A percentile compares a stretch with the other conserved stretches of the same genome.
phyloP scores from a whole-genome alignment of 2,113 vertebrate genomes.

The Melozone crissalis region DNA sequence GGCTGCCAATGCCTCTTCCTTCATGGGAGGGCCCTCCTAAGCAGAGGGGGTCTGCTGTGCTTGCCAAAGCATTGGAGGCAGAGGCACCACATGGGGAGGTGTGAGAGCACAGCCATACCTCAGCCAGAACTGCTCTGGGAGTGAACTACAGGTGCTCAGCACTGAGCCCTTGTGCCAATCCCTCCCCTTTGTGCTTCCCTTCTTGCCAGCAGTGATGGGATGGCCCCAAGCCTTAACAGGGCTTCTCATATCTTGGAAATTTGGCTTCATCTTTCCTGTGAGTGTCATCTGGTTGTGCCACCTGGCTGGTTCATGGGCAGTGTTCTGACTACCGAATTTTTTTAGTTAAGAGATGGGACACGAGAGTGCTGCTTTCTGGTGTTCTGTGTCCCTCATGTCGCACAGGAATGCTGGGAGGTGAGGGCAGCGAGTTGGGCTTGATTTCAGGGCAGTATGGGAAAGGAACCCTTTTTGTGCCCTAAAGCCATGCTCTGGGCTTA shows the following conservation, averaged over 20 bases:
- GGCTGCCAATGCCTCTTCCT: accelerated
- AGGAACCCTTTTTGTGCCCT: not conserved
- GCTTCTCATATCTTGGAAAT: not conserved
- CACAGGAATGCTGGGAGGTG: not conserved
- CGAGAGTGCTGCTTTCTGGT: not conserved
- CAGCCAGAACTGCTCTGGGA: not conserved
- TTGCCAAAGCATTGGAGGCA: not conserved
- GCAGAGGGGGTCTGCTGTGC: not conserved
- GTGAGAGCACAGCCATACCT: not conserved
- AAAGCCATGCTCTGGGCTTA: not conserved
- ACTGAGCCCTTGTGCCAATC: not conserved
- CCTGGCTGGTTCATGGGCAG: not conserved
- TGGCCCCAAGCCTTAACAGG: not conserved
- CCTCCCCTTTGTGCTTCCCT: not conserved
- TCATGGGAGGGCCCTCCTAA: not conserved
- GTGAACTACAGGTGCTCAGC: not conserved
- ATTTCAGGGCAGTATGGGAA: not conserved
- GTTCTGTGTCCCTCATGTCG: accelerated
- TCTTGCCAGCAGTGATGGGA: not conserved
- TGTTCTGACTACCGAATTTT: not conserved
- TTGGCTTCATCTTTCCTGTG: not conserved
- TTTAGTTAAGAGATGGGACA: not conserved
- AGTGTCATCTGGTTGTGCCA: not conserved
- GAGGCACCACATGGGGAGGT: accelerated
- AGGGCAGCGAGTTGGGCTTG: not conserved